A percentile compares a stretch with the other conserved stretches of the same genome.
Evolutionary conservation across 1,140 invertebrate genomes (phyloP).

Genomic region (Dendroctonus valens): DNA sequence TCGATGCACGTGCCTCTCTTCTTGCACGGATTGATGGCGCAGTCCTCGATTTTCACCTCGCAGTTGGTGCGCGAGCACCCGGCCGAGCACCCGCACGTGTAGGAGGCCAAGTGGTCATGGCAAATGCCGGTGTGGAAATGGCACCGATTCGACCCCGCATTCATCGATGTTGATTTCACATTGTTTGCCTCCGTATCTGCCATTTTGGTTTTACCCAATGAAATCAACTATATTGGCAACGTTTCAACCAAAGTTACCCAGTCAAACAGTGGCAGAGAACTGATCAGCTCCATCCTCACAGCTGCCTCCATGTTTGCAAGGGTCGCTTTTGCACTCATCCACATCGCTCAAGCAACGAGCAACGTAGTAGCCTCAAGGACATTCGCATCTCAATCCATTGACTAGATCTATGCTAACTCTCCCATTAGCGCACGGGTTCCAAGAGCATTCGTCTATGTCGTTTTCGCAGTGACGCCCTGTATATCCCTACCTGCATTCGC

Average conservation of each 20-base stretch:
- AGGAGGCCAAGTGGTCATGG: constrained; percentile 76
- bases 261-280: constrained; percentile 81
- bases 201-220: background rate
- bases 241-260: constrained; percentile 26
- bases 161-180: constrained; percentile 92
- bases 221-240: background rate
- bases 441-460: constrained; percentile 90
- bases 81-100: constrained; percentile 82
- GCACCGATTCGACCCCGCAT: constrained; percentile 87
- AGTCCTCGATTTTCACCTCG: constrained; percentile 87
- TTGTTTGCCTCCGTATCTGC: constrained; percentile 59
- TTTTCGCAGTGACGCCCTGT: constrained; percentile 87
- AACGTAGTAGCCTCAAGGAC: constrained; percentile 88
- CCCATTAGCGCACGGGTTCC: constrained; percentile 88
- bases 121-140: constrained; percentile 89
- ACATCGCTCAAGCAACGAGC: constrained; percentile 87
- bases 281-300: constrained; percentile 90
- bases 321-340: constrained; percentile 87
- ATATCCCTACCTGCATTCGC: constrained; percentile 84
- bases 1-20: constrained; percentile 90
- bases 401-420: constrained; percentile 84
- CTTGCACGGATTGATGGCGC: constrained; percentile 77
- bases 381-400: constrained; percentile 84
- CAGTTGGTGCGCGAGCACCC: constrained; percentile 91
- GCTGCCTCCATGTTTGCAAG: constrained; percentile 79